Base-by-base conservation (phyloP, 2,797 vertebrate species). In the Acanthurus tractus region DNA sequence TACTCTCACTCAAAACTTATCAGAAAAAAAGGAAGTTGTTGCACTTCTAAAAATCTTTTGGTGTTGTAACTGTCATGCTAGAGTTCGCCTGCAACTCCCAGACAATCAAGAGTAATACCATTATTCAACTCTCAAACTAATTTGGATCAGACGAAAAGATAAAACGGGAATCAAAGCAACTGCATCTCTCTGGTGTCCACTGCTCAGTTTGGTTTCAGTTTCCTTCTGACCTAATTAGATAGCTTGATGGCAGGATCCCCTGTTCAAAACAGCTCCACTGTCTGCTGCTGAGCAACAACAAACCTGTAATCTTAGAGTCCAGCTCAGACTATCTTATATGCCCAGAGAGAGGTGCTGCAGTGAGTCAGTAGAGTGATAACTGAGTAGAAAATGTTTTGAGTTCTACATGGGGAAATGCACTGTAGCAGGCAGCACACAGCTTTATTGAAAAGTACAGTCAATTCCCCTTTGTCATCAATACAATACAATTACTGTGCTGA, bases 261-360 rank as follows among this genome's bases (percentile, higher is more conserved):
- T 46, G 3, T 48, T 23, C 17, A 49, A 42, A 74, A 58, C 54
- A 69, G 42, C 22, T 13, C 44, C 42, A 29, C 53, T 12, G 20
- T 59, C 44, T 46, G 25, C 66, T 44, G 61, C 65, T 61, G 45
- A 38, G 71, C 55, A 44, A 73, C 49, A 81, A 73, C 66, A 75
- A 66, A 84, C 76, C 49, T 61, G 74, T 74, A 81, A 85, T 69
- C 84, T 84, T 42, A 81, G 48, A 88, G 63, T 38, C 42, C 77
- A 62, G 86, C 55, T 76, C 36, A 9, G 62, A 56, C 73, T 68
- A 46, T 58, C 53, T 57, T 23, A 0, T 0, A 9, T 20, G 38
- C 49, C 23, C 65, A 68, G 22, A 74, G 15, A 76, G 58, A 79
- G 25, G 59, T 38, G 40, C 18, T 44, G 38, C 58, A 58, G 56